Evolutionary conservation across 2,888 invertebrate genomes (phyloP).

Genomic region (Drosophila ezoana): DNA sequence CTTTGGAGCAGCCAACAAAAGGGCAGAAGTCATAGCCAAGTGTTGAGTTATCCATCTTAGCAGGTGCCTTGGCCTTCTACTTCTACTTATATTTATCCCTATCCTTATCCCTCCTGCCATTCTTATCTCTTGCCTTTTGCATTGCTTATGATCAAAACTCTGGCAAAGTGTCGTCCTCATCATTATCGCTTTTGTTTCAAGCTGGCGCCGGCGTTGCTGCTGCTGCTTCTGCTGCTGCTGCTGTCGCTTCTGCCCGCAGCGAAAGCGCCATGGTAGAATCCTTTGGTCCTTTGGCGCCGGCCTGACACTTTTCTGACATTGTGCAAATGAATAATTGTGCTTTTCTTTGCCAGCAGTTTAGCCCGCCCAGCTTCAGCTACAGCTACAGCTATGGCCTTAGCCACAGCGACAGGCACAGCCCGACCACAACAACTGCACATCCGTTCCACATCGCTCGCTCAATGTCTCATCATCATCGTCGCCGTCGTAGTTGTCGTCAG

Average conservation of each 20-base stretch:
- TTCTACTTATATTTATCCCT: conserved; percentile 13
- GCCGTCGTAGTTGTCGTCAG: conserved; percentile 69
- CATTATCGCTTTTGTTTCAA: conserved; percentile 76
- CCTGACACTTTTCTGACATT: conserved; percentile 82
- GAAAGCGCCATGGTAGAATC: conserved; percentile 49
- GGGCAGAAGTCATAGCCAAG: conserved; percentile 58
- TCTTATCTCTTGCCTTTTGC: conserved; percentile 29
- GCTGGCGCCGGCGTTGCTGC: conserved; percentile 31
- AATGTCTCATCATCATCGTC: conserved; percentile 72
- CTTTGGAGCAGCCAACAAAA: conserved; percentile 33
- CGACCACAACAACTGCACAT: conserved; percentile 79
- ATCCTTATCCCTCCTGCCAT: background rate
- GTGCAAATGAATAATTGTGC: conserved; percentile 84
- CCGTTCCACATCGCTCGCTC: conserved; percentile 80
- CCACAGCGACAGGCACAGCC: conserved; percentile 34
- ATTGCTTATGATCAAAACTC: conserved; percentile 72
- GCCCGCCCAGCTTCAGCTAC: conserved; percentile 7
- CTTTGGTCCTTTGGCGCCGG: conserved; percentile 81
- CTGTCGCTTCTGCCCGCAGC: conserved; percentile 50
- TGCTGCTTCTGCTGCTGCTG: conserved; percentile 21
- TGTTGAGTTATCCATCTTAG: conserved; percentile 75
- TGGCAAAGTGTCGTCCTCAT: conserved; percentile 73
- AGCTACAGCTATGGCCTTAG: conserved; percentile 10
- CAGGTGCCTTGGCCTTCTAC: conserved; percentile 56
- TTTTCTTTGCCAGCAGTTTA: conserved; percentile 74